A percentile compares a stretch with the other conserved stretches of the same genome.
Conservation (phyloP, 2,797 vertebrate genomes). For the Hippoglossus hippoglossus region DNA sequence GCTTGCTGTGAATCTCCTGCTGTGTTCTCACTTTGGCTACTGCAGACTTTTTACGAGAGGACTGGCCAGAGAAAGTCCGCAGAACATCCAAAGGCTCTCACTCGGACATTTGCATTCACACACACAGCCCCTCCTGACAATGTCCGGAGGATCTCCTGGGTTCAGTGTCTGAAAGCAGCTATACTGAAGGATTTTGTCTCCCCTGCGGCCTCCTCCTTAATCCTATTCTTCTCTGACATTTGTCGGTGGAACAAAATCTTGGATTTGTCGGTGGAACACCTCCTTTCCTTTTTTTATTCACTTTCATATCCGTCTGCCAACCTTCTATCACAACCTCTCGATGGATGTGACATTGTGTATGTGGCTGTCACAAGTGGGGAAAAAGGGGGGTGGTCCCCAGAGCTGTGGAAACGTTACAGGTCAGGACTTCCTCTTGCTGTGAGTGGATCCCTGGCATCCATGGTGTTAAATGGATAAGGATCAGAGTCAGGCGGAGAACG, state of each 20-base stretch:
- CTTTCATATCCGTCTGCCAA: conserved; percentile 43
- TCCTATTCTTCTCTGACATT: conserved; percentile 45
- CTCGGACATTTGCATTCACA: too few species aligned
- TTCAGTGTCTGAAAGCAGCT: too few species aligned
- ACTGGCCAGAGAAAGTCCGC: too few species aligned
- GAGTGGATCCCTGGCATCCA: conserved; percentile 40
- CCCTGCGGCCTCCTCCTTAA: conserved; percentile 17
- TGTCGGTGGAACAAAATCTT: conserved; percentile 34
- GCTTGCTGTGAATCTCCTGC: too few species aligned
- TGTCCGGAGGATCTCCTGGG: too few species aligned
- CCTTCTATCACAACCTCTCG: conserved; percentile 28
- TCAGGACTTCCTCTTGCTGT: conserved; percentile 59
- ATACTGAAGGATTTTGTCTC: conserved; percentile 25
- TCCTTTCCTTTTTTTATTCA: conserved; percentile 27
- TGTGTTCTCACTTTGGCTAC: too few species aligned
- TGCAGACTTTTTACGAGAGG: too few species aligned
- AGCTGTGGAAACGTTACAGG: conserved; percentile 35
- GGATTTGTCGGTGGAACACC: conserved; percentile 18
- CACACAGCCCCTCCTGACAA: too few species aligned
- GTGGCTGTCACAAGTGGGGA: conserved; percentile 44
- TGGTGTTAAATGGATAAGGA: conserved; percentile 57
- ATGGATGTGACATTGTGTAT: conserved; percentile 59
- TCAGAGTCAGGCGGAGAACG: conserved; percentile 51
- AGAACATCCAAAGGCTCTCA: too few species aligned
- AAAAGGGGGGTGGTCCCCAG: conserved; percentile 33